phyloP scores from a whole-genome alignment of 2,797 vertebrate genomes.

The Molossus alvarezi region DNA sequence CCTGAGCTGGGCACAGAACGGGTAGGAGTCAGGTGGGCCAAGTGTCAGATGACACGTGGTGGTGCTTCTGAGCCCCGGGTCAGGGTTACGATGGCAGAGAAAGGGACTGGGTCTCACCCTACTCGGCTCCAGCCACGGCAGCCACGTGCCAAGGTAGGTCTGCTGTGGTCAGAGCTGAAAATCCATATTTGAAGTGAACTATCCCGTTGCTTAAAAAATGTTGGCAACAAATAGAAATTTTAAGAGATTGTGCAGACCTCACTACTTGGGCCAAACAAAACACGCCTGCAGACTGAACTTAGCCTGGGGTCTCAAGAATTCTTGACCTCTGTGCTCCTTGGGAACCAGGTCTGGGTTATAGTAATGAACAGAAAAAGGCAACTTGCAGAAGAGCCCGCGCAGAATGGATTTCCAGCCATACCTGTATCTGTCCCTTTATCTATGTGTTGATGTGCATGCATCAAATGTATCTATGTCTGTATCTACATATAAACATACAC shows the following conservation, averaged over 20 bases:
- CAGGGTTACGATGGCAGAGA: not conserved
- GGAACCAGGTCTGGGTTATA: conserved; percentile 8
- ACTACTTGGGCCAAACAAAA: not conserved
- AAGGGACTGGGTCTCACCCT: not conserved
- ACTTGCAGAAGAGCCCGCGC: not conserved
- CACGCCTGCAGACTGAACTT: not conserved
- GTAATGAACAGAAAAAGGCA: conserved; percentile 18
- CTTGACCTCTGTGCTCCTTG: conserved; percentile 3
- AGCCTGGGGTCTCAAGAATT: not conserved
- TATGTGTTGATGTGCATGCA: not conserved
- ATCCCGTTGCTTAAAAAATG: not conserved
- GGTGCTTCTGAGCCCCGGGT: not conserved
- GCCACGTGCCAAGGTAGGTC: not conserved
- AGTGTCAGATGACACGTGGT: not conserved
- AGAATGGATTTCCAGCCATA: not conserved
- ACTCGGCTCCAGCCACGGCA: not conserved
- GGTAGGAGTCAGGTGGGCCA: not conserved
- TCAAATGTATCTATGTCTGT: not conserved
- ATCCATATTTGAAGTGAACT: not conserved
- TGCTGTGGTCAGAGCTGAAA: not conserved
- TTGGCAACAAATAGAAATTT: conserved; percentile 43
- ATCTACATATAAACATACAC: not conserved
- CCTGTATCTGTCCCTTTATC: not conserved
- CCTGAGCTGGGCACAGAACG: not conserved
- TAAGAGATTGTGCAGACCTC: not conserved